phyloP scores from a whole-genome alignment of 2,113 vertebrate species.

The Brevimyrus niger region DNA sequence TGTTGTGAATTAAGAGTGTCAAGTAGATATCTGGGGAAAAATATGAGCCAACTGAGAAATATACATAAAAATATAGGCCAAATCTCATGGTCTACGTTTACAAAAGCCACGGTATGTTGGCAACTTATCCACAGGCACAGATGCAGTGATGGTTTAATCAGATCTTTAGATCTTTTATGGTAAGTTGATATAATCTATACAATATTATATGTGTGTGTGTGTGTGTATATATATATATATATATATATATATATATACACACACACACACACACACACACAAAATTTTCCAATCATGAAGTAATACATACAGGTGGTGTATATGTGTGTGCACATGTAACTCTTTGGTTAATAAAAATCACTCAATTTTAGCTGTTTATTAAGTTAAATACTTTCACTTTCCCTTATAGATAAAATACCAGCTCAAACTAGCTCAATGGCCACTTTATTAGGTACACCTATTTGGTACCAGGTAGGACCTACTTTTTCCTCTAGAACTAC shows the following conservation, averaged over 20 bases:
- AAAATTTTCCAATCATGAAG: not conserved
- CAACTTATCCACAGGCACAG: not conserved
- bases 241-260: not conserved
- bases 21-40: not conserved
- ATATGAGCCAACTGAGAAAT: not conserved
- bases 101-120: not conserved
- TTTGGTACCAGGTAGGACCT: not conserved
- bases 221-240: not conserved
- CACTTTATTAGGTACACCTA: not conserved
- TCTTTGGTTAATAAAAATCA: not conserved
- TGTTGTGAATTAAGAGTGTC: constrained; percentile 2
- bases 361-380: not conserved
- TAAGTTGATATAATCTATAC: not conserved
- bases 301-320: not conserved
- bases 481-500: not conserved
- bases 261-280: not conserved
- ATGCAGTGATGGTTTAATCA: not conserved
- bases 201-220: not conserved
- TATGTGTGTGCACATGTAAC: not conserved
- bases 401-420: not conserved
- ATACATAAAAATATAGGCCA: not conserved
- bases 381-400: not conserved
- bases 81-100: not conserved
- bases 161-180: not conserved
- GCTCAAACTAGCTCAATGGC: not conserved